Base-by-base conservation (phyloP, 2,113 vertebrate genomes). In the Australoheros scitulus region DNA sequence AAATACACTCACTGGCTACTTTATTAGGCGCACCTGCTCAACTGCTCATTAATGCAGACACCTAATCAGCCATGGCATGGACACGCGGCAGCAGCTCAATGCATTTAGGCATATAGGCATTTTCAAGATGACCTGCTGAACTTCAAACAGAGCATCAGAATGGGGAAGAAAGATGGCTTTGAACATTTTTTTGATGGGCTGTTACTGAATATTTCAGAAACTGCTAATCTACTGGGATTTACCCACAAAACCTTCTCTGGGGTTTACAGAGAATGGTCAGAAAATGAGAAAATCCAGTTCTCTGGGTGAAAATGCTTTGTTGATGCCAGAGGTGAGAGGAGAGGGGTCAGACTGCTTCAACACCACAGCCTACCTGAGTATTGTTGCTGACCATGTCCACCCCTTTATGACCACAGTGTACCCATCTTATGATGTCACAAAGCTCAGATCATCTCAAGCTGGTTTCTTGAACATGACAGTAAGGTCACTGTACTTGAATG, bases 61-160 rank as follows among this genome's bases (percentile, higher is more conserved):
- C 22, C 47, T 68, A 68, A 47, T 68, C 41, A 68, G 22, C 22
- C 41, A 68, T 68, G 22, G 22, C 24, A 47, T 47, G 15, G 36
- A 36, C 36, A 36, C 36, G 8, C 8, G 5, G 64, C 15, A 50
- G 47, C 2, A 5, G 15, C 64, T 18, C 41, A 26, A 22, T 68
- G 1, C 14, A 68, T 18, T 18, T 26, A 47, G 41, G 22, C 14
- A 68, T 26, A 22, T 18, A 15, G 22, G 14, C 41, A 50, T 68
- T 11, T 11, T 13, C 41, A 43, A 43, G 41, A 43, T 13, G 11
- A 43, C 41, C 41, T 43, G 64, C 9, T 68, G 22, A 41, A 47
- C 22, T 68, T 68, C 38, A 68, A 68, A 47, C 64, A 47, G 7
- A 43, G 22, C 63, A 68, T 68, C 63, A 68, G 64, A 68, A 68